Conservation (phyloP, 2,113 vertebrate species). For the Pao palembangensis region DNA sequence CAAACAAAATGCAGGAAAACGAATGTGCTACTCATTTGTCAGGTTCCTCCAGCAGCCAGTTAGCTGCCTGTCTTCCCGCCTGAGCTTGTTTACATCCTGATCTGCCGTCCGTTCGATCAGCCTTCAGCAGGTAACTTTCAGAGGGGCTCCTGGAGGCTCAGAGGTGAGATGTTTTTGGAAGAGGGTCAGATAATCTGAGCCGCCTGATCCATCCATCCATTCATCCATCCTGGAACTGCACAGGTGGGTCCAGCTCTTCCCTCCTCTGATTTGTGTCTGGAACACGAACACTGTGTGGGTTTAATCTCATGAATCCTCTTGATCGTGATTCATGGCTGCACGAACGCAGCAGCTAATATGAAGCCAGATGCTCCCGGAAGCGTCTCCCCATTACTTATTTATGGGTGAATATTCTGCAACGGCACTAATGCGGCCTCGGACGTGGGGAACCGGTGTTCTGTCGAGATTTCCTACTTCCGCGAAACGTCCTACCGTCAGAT, state of each 20-base stretch:
- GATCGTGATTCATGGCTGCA: conserved; percentile 67
- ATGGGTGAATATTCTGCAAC: conserved; percentile 66
- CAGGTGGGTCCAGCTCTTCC: no score
- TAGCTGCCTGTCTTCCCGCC: conserved; percentile 27
- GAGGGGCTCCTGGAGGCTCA: conserved; percentile 59
- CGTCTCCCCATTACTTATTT: conserved; percentile 70
- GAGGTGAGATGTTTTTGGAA: conserved; percentile 26
- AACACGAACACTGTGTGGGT: not conserved
- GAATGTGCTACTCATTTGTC: not conserved
- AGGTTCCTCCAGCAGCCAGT: conserved; percentile 30
- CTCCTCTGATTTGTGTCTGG: no score
- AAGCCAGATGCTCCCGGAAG: conserved; percentile 67
- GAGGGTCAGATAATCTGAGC: no score
- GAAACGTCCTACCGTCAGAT: no score
- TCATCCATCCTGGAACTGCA: no score
- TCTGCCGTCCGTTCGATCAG: conserved; percentile 42
- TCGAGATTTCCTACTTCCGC: no score
- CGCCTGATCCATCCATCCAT: no score
- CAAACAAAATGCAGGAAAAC: not conserved
- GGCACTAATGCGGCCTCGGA: conserved; percentile 58
- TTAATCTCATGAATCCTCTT: conserved; percentile 57
- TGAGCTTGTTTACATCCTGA: conserved; percentile 36
- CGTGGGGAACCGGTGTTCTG: conserved; percentile 59
- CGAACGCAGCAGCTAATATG: conserved; percentile 45
- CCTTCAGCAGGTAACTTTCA: conserved; percentile 50